Conservation (phyloP, 1,140 invertebrate genomes). For the Bombyx mori region ASM3026992v2 NC_085128.1:5434501-5435000, state of each 20-base stretch:
- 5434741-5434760: conserved; percentile 88
- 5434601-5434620: conserved; percentile 64
- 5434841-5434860: conserved; percentile 90
- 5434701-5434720: conserved; percentile 91
- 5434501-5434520: no score
- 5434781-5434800: conserved; percentile 88
- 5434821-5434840: conserved; percentile 91
- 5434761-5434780: conserved; percentile 84
- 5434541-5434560: no score
- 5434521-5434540: not conserved
- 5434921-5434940: no score
- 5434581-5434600: conserved; percentile 79
- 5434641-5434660: conserved; percentile 30
- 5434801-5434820: conserved; percentile 88
- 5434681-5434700: conserved; percentile 86
- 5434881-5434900: no score
- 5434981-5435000: no score
- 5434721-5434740: conserved; percentile 89
- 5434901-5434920: no score
- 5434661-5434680: conserved; percentile 23
- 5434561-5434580: conserved; percentile 12
- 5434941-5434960: no score
- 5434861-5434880: conserved; percentile 87
- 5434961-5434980: no score
- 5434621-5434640: conserved; percentile 55